Base-by-base conservation (phyloP, 2,888 invertebrate species). In the Melanargia galathea region DNA sequence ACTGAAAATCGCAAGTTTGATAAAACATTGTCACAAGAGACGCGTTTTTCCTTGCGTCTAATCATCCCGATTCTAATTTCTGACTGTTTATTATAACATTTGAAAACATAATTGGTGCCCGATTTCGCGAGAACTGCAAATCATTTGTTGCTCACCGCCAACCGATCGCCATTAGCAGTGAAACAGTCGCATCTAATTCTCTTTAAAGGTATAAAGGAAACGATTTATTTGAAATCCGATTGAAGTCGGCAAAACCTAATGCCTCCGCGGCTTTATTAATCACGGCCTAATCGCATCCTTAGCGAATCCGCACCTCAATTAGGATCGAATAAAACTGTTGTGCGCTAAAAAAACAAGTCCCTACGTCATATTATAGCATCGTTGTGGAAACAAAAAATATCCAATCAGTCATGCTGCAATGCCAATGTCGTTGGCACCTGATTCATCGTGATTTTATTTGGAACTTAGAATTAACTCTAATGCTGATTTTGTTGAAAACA, bases 251-350 rank as follows among this genome's bases (percentile, higher is more conserved):
- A 69, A 73, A 76, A 75, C 75, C 72, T 73, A 73, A 75, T 73
- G 52, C 18, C 52, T 18, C 18, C 11, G 18, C 33, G 13, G 76
- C 72, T 75, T 74, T 83, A 88, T 88, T 86, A 89, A 90, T 90
- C 89, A 89, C 76, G 72, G 67, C 75, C 52, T 52, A 52, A 90
- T 90, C 86, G 90, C 84, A 87, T 87, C 87, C 87, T 88, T 89
- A 87, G 83, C 86, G 86, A 89, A 90, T 87, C 71, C 70, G 80
- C 68, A 80, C 87, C 88, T 84, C 89, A 90, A 90, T 90, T 88
- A 89, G 82, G 80, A 79, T 72, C 81, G 81, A 80, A 85, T 87
- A 82, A 87, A 88, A 84, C 80, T 82, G 71, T 73, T n/a, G n/a
- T 81, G 76, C 80, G 80, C 80, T 80, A 83, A 87, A 88, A 86